Evolutionary conservation across 2,797 vertebrate genomes (phyloP), one percentile per base, ranked within the genome.

Genomic region (Podargus strigoides): DNA sequence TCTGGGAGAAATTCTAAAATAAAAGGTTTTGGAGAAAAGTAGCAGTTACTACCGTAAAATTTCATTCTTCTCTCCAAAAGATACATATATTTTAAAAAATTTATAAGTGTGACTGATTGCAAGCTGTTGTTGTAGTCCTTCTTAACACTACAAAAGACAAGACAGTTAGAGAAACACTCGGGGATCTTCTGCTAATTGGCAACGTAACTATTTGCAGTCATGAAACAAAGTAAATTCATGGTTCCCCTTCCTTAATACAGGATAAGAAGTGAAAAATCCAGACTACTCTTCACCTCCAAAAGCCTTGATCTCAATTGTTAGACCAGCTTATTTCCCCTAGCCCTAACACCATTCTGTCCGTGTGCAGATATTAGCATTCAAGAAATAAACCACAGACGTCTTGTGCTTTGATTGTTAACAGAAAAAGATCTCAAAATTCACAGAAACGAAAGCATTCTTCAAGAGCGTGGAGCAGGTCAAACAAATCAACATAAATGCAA

Each of bases 381-480:
- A 66, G 30, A 90, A 44, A 26, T 50, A 72, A 68, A 68, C 41
- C 37, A 50, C 9, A 52, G 26, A 36, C 0, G 4, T 36, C 39
- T 77, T 32, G 7, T 12, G 58, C 37, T 52, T 55, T 70, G 47
- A 36, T 8, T 49, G 19, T 34, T 36, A 87, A 52, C 22, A 81
- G 15, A 66, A 62, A 77, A 63, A 59, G 3, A 34, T 32, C 44
- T 87, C 36, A 87, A 74, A 77, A 77, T 27, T 47, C 39, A 87
- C 32, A 85, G 41, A 85, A 53, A 24, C 5, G 32, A 67, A 84
- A 84, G 47, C 18, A 41, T 30, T 84, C 36, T 34, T 77, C 42
- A 50, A 75, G 2, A 56, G 2, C 1, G 0, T 24, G 12, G 4
- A 4, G 10, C n/a, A 63, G 7, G 1, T 58, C 44, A 88, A 73